Percentiles rank a stretch among this genome's conserved stretches.
phyloP scores from a whole-genome alignment of 2,888 invertebrate genomes.

The Allygus modestus region DNA sequence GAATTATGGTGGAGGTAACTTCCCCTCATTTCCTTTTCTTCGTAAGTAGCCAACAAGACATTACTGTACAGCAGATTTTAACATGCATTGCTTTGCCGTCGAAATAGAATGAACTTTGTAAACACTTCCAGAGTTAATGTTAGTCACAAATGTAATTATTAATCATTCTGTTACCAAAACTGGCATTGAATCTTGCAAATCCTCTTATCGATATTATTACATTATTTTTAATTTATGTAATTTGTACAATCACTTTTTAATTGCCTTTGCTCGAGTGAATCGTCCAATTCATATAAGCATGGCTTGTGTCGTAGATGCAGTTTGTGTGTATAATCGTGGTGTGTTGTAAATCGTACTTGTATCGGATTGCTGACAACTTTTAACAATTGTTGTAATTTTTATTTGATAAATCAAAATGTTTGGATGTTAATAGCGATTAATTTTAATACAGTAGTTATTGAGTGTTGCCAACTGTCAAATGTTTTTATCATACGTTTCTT shows the following conservation, averaged over 20 bases:
- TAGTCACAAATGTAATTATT: too few species aligned
- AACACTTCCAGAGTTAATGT: too few species aligned
- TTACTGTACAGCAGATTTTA: too few species aligned
- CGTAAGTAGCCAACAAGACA: too few species aligned
- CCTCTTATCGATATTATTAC: too few species aligned
- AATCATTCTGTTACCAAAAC: too few species aligned
- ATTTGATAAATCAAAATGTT: constrained; percentile 20
- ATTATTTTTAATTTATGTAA: too few species aligned
- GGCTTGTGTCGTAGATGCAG: constrained; percentile 28
- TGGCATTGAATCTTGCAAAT: too few species aligned
- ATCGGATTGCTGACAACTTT: constrained; percentile 32
- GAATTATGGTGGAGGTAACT: too few species aligned
- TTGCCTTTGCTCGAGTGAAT: constrained; percentile 1
- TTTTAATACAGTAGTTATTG: background rate
- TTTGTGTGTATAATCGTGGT: constrained; percentile 24
- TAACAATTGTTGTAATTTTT: constrained; percentile 20
- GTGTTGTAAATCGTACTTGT: constrained; percentile 36
- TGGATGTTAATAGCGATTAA: constrained; percentile 7
- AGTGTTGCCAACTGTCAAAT: constrained; percentile 3
- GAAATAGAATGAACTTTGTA: too few species aligned
- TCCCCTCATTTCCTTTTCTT: too few species aligned
- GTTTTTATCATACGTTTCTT: background rate
- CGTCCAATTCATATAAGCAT: constrained; percentile 14
- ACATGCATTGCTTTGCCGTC: too few species aligned
- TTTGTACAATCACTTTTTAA: background rate